Evolutionary conservation across 2,888 invertebrate species (phyloP), one percentile per base, ranked within the genome.

Genomic region (Agrenia bidenticulata): DNA sequence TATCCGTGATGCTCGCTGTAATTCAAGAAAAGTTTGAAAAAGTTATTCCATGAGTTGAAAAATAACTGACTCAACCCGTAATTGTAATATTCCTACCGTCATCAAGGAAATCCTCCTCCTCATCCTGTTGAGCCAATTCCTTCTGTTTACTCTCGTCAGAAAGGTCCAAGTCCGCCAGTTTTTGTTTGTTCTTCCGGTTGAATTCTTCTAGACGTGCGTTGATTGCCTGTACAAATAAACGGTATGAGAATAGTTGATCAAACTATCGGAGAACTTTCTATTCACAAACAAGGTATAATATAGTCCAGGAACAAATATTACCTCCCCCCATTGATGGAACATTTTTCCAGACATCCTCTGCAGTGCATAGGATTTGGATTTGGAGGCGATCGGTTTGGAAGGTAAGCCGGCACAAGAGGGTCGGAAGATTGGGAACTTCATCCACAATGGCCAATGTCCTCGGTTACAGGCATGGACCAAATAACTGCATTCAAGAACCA

Each of bases 401-500:
- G 72, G 65, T 56, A 73, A 63, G 13, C 75, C 75, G 26, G 89
- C 86, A 39, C 88, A 88, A 1, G 87, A 88, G 0, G 87, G 87
- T 53, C 90, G 83, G 78, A 88, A 89, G 78, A 89, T 85, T 7
- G 89, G 87, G 69, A 92, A 86, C 80, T 94, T 94, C 86, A 97
- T 91, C 97, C 99, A 99, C 62, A 89, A 87, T 0, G 99, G 98
- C 99, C 99, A 99, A 76, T 95, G 94, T 0, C 97, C 97, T 79
- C 93, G 92, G 80, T 98, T 99, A 80, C 99, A 99, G 73, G 93
- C 88, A 79, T 98, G 96, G 1, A 99, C 97, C 76, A 98, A 90
- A 79, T 96, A 90, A 0, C 96, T 90, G 80, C 97, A 97, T 81
- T 99, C 99, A 67, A 99, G 81, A 7, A 98, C 82, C 61, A 98